Percentiles rank a stretch among this genome's conserved stretches.
phyloP scores from a whole-genome alignment of 2,888 invertebrate genomes.

The Ectemnius lituratus region DNA sequence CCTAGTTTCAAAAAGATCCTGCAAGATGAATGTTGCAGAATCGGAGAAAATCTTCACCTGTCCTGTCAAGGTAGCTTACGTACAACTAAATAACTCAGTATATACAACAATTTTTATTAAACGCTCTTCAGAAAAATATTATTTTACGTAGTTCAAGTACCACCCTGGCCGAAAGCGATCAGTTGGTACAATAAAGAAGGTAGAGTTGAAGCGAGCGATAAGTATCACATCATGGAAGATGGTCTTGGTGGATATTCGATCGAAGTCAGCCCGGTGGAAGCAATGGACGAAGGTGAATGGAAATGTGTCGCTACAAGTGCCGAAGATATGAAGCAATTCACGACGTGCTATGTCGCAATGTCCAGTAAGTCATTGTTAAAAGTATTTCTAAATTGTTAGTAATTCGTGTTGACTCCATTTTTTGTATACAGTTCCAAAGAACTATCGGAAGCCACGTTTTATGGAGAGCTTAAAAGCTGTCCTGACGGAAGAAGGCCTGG shows the following conservation, averaged over 20 bases:
- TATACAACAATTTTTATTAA: background rate
- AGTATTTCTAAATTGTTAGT: background rate
- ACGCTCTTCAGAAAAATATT: constrained; percentile 9
- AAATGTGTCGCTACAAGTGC: constrained; percentile 91
- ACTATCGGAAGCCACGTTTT: constrained; percentile 92
- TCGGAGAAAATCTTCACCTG: constrained; percentile 87
- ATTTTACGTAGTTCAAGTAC: constrained; percentile 83
- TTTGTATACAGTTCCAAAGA: constrained; percentile 86
- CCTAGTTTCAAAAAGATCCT: constrained; percentile 89
- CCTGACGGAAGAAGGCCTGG: constrained; percentile 93
- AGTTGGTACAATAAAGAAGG: constrained; percentile 93
- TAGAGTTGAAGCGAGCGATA: constrained; percentile 84
- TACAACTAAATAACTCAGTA: too few relatives aligned
- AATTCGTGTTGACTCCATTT: background rate
- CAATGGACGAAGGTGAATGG: constrained; percentile 92
- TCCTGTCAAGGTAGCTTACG: constrained; percentile 84
- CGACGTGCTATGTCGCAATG: constrained; percentile 87
- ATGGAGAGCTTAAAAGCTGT: constrained; percentile 94
- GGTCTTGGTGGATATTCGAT: constrained; percentile 90
- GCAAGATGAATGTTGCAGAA: constrained; percentile 86
- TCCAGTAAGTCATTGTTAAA: constrained; percentile 81
- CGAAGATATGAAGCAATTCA: constrained; percentile 87
- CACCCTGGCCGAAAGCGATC: constrained; percentile 91
- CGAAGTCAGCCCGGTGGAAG: constrained; percentile 87
- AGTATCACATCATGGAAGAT: constrained; percentile 88